phyloP scores from a whole-genome alignment of 2,888 invertebrate species.

The Nemotelus pantherinus region DNA sequence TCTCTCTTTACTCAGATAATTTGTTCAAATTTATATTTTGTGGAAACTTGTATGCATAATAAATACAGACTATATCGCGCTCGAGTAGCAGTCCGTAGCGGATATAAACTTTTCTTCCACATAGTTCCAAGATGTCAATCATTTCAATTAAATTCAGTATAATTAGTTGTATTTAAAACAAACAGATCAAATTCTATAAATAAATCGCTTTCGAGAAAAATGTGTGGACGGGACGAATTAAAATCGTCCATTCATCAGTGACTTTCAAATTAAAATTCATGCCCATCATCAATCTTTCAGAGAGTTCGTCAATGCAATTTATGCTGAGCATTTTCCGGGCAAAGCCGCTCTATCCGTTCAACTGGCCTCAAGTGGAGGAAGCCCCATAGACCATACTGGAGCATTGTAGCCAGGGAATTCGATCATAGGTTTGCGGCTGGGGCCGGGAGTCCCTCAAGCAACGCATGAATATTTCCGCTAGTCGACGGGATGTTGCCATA shows the following conservation, averaged over 20 bases:
- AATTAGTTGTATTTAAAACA: background rate
- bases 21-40: too few relatives aligned
- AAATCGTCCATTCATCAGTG: conserved; percentile 9
- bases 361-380: background rate
- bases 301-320: conserved; percentile 36
- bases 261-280: conserved; percentile 37
- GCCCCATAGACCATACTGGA: background rate
- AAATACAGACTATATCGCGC: too few relatives aligned
- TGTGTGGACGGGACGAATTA: conserved; percentile 24
- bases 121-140: too few relatives aligned
- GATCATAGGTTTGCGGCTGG: background rate
- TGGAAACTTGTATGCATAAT: too few relatives aligned
- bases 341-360: background rate
- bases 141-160: background rate
- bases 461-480: background rate
- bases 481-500: too few relatives aligned
- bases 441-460: background rate
- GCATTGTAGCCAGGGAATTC: background rate
- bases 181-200: background rate
- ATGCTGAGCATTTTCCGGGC: conserved; percentile 16
- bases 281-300: conserved; percentile 39
- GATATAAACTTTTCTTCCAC: too few relatives aligned
- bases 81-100: too few relatives aligned
- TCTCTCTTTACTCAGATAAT: too few relatives aligned
- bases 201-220: conserved; percentile 21